These are phyloP conservation scores for Dendroctonus ponderosae DNA, from an alignment of 1,140 invertebrate species.

Conservation along the genomic window DNA sequence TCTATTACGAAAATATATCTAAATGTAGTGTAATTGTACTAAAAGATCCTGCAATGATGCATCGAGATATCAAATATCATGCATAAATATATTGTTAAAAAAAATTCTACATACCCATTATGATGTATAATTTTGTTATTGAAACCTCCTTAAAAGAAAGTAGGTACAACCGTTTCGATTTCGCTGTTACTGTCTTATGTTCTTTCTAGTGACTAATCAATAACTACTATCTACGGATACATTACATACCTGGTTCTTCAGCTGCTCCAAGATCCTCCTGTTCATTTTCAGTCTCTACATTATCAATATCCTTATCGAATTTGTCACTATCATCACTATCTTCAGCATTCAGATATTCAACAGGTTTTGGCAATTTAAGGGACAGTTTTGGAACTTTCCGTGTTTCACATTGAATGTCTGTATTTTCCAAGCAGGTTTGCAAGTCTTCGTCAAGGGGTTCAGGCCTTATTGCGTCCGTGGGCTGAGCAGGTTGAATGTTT, in stretches of 20 bases:
- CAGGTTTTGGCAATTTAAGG: conserved; percentile 53
- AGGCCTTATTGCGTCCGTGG: too few species aligned
- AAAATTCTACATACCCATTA: too few species aligned
- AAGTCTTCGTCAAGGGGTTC: not conserved
- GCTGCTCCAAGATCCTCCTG: conserved; percentile 31
- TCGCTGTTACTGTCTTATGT: too few species aligned
- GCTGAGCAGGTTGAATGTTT: conserved; percentile 22
- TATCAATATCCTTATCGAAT: conserved; percentile 52
- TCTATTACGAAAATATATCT: too few species aligned
- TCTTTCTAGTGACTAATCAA: too few species aligned
- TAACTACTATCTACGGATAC: not conserved
- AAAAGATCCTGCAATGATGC: too few species aligned
- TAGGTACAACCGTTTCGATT: too few species aligned
- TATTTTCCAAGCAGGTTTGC: not conserved
- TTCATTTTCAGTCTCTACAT: conserved; percentile 45
- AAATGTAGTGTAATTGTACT: too few species aligned
- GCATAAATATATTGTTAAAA: too few species aligned
- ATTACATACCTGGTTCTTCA: conserved; percentile 4
- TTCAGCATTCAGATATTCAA: conserved; percentile 33
- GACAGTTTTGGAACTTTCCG: conserved; percentile 56
- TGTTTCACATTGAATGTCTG: conserved; percentile 31
- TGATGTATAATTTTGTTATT: too few species aligned
- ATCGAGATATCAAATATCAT: too few species aligned
- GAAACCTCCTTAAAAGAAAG: too few species aligned
- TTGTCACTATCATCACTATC: conserved; percentile 60